Evolutionary conservation across 2,797 vertebrate genomes (phyloP), one percentile per base, ranked within the genome.

Genomic region (Melanogrammus aeglefinus): DNA sequence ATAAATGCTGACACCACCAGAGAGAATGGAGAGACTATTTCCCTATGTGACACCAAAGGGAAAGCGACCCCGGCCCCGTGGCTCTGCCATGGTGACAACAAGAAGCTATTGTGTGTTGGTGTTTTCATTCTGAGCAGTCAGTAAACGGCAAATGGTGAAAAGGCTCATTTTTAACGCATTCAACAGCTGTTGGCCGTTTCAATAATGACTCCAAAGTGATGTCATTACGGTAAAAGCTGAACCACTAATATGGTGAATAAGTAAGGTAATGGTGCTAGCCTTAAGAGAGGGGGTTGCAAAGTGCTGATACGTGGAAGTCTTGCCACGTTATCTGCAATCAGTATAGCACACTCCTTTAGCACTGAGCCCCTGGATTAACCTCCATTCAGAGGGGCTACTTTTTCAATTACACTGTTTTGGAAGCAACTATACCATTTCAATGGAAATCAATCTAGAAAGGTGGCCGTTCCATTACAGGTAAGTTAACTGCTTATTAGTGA

Each of bases 1-100:
- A 83, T 72, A 38, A 75, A 69, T 75, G 74, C 77, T 69, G 79
- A 72, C 71, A 33, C 77, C 72, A 24, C 70, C 75, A n/a, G 71
- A 47, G 63, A 27, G n/a, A 12, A 27, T 4, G 10, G n/a, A 27
- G n/a, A 69, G 63, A 63, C 14, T 21, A 18, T 51, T 51, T 51
- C 4, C 47, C 47, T 51, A 5, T 13, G 13, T 2, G 12, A 44
- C 41, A 44, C 41, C 41, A 13, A 44, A 44, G 12, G 51, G 57
- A 21, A 57, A 57, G 47, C 4, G 14, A 36, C 24, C 24, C 3
- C 57, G 13, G 63, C 9, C 9, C 4, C n/a, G 29, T 9, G 21
- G 0, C 63, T 7, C 90, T 88, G 72, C 89, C 83, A 85, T 86
- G 82, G 89, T 79, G 85, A 89, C 88, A 78, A 70, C 84, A 69